These are phyloP conservation scores for Apaloderma vittatum DNA, from an alignment of 2,113 vertebrate species.

Conservation along the genomic window DNA sequence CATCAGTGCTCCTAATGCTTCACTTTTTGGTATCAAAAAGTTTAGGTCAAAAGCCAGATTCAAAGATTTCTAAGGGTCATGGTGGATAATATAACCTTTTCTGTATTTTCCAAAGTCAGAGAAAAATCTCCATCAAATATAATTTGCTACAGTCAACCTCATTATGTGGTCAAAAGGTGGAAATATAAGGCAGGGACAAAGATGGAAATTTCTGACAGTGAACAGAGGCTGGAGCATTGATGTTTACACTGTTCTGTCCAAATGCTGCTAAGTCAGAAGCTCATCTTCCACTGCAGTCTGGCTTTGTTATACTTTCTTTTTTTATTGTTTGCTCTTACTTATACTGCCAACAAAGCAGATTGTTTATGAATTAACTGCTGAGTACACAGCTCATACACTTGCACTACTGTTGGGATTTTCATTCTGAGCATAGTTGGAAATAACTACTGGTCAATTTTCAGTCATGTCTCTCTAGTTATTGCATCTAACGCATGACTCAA, in stretches of 20 bases:
- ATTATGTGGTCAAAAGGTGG: conserved; percentile 43
- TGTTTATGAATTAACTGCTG: neutral
- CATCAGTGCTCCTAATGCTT: neutral
- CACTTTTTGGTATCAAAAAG: conserved; percentile 18
- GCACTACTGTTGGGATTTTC: neutral
- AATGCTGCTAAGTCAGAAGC: neutral
- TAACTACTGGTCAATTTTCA: neutral
- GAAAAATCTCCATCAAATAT: conserved; percentile 17
- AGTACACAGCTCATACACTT: neutral
- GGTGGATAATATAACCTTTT: conserved; percentile 20
- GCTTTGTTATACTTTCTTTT: neutral
- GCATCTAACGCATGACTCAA: neutral
- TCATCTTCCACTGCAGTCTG: neutral
- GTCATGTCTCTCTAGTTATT: neutral
- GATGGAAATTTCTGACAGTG: neutral
- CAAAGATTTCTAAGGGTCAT: conserved; percentile 46
- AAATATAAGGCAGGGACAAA: neutral
- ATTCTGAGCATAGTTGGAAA: neutral
- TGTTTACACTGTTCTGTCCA: neutral
- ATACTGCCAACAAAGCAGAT: conserved; percentile 18
- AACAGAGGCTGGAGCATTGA: neutral
- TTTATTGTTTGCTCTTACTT: neutral
- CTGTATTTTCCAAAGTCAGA: conserved; percentile 37
- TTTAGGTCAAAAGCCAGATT: conserved; percentile 30
- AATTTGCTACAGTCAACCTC: conserved; percentile 42